Evolutionary conservation across 2,113 vertebrate species (phyloP).

Genomic region (Aix galericulata): DNA sequence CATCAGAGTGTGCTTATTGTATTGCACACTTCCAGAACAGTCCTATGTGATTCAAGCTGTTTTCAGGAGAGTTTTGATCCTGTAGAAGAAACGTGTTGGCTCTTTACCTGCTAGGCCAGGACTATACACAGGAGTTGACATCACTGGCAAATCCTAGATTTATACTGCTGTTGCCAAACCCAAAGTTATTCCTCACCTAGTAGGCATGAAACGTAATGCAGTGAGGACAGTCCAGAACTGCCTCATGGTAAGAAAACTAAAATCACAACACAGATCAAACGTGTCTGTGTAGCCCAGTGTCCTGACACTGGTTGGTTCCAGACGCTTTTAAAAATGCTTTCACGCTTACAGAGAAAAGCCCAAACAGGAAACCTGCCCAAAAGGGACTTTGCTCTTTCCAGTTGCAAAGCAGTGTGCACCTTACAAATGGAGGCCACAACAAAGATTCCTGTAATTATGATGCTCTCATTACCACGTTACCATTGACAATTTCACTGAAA

Average conservation of each 20-base stretch:
- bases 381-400: neutral
- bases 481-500: neutral
- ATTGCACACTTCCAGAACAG: neutral
- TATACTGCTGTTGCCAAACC: neutral
- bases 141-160: neutral
- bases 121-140: neutral
- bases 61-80: neutral
- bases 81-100: neutral
- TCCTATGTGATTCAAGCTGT: neutral
- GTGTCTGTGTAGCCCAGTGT: neutral
- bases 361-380: neutral
- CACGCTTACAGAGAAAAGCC: neutral
- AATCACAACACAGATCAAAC: rapidly evolving
- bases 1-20: neutral
- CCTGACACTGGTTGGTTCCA: neutral
- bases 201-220: neutral
- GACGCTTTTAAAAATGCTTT: neutral
- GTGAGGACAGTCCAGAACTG: neutral
- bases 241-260: neutral
- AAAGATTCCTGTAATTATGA: neutral
- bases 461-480: neutral
- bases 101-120: neutral
- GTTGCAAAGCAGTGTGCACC: rapidly evolving
- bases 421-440: neutral
- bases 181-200: neutral